Conservation (phyloP, 2,888 invertebrate species). For the Altica lythri region DNA sequence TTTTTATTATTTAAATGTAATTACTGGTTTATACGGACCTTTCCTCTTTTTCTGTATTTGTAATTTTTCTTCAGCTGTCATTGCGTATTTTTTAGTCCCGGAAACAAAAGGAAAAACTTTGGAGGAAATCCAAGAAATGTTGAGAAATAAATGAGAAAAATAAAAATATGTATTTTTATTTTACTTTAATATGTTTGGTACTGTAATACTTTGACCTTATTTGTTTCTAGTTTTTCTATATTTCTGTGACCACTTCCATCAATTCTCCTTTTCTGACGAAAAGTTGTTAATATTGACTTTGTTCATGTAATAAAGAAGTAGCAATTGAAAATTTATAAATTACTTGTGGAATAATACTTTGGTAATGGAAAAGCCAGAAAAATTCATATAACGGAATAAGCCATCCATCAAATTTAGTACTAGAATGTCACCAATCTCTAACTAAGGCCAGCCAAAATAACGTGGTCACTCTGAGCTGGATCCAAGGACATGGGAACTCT, state of each 20-base stretch:
- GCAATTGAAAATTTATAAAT: too few relatives aligned
- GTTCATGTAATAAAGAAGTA: not conserved
- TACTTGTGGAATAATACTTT: too few relatives aligned
- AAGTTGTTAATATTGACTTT: not conserved
- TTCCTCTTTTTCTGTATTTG: constrained; percentile 19
- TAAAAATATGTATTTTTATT: not conserved
- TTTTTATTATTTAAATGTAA: constrained; percentile 45
- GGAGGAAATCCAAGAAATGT: constrained; percentile 15
- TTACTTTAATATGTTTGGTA: not conserved
- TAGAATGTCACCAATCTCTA: too few relatives aligned
- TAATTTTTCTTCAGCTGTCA: constrained; percentile 6
- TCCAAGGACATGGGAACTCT: too few relatives aligned
- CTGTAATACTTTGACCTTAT: not conserved
- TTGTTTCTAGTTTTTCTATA: not conserved
- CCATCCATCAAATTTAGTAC: too few relatives aligned
- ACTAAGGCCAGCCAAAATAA: too few relatives aligned
- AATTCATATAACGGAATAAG: too few relatives aligned
- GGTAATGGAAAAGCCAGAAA: too few relatives aligned
- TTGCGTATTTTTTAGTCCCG: constrained; percentile 11
- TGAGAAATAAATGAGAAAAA: not conserved
- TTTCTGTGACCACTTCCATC: not conserved
- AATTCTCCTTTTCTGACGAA: not conserved
- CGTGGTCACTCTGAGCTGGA: too few relatives aligned
- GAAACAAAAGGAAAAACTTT: constrained; percentile 21
- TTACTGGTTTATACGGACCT: constrained; percentile 43